A percentile compares a stretch with the other conserved stretches of the same genome.
These are phyloP conservation scores for Paracanthobrama guichenoti DNA, from an alignment of 2,113 vertebrate species.

Conservation along the genomic window DNA sequence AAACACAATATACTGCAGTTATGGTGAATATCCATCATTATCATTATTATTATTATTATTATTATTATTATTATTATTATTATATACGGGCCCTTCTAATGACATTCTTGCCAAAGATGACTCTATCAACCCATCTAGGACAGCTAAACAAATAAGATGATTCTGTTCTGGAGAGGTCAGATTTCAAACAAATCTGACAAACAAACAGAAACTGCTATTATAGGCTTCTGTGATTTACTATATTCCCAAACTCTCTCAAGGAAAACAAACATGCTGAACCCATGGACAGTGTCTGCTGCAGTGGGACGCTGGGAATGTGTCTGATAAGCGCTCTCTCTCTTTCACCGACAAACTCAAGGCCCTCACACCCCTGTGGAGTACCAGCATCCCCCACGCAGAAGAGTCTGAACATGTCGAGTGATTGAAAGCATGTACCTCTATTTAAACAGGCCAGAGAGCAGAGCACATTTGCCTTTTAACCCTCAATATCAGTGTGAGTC, in stretches of 20 bases:
- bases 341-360: conserved; percentile 4
- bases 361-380: conserved; percentile 47
- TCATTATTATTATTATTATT: not conserved
- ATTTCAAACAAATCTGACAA: conserved; percentile 48
- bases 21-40: not conserved
- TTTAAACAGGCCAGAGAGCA: conserved; percentile 37
- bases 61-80: not conserved
- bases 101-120: conserved; percentile 6
- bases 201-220: conserved; percentile 56
- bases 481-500: not conserved
- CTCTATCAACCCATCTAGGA: conserved; percentile 50
- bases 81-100: not conserved
- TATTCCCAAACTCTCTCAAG: conserved; percentile 56
- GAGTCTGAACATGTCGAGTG: conserved; percentile 53
- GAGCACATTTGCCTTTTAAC: conserved; percentile 29
- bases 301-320: conserved; percentile 45
- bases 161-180: conserved; percentile 34
- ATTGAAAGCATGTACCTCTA: conserved; percentile 52
- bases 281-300: conserved; percentile 44
- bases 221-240: conserved; percentile 54
- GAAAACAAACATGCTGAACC: conserved; percentile 60
- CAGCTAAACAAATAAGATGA: conserved; percentile 42
- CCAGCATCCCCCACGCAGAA: conserved; percentile 50
- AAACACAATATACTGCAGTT: not conserved
- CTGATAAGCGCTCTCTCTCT: conserved; percentile 49